Evolutionary conservation across 2,797 vertebrate genomes (phyloP).

Genomic region (Amniataba percoides): DNA sequence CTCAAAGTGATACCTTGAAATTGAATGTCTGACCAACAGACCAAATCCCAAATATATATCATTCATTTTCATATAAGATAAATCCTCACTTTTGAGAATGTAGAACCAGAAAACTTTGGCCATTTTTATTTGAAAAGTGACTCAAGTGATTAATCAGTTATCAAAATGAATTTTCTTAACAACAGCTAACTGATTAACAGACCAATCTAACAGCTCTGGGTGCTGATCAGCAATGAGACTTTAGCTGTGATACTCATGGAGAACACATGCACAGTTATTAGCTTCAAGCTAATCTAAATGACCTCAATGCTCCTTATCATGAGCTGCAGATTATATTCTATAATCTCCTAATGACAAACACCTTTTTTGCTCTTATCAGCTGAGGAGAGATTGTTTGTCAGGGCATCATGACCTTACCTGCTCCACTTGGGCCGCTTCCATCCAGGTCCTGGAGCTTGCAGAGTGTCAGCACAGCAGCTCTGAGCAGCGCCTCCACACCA

Average conservation of each 20-base stretch:
- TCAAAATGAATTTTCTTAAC: neutral
- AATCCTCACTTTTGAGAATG: neutral
- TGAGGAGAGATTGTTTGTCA: fast-evolving
- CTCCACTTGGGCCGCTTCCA: neutral
- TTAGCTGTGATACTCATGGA: neutral
- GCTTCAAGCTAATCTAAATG: neutral
- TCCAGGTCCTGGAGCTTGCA: neutral
- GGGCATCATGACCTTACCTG: constrained; percentile 39
- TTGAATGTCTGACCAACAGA: neutral
- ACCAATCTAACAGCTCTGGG: neutral
- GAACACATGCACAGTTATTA: neutral
- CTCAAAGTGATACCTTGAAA: too few relatives aligned
- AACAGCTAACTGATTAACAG: neutral
- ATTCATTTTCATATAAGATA: neutral
- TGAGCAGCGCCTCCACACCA: constrained; percentile 26
- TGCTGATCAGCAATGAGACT: neutral
- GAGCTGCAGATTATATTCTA: neutral
- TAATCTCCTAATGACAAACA: neutral
- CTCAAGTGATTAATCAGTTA: neutral
- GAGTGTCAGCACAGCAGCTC: constrained; percentile 22
- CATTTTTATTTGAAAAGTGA: too few relatives aligned
- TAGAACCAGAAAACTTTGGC: neutral
- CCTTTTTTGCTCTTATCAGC: neutral
- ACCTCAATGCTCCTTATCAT: neutral
- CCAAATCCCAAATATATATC: neutral